These are phyloP conservation scores for Tenualosa thibaudeaui DNA, from an alignment of 2,797 vertebrate species.

Conservation along the genomic window DNA sequence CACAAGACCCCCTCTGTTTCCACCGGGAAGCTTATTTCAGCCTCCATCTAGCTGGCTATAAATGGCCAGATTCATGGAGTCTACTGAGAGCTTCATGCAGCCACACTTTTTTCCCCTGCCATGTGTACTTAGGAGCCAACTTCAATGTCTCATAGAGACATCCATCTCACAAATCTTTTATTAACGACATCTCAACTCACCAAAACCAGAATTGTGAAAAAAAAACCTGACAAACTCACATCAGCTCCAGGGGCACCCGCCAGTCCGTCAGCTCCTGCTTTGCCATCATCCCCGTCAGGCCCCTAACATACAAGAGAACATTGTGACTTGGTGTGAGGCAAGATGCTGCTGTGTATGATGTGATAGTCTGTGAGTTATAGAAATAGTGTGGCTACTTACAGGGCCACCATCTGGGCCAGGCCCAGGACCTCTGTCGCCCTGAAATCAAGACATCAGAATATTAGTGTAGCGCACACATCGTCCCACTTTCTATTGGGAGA, in stretches of 20 bases:
- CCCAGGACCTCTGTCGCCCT: constrained; percentile 74
- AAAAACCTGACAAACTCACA: constrained; percentile 75
- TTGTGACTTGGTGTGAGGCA: background rate
- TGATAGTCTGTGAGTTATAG: background rate
- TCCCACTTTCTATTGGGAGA: background rate
- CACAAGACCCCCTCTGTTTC: constrained; percentile 75
- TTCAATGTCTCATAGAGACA: constrained; percentile 56
- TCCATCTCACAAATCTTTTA: constrained; percentile 46
- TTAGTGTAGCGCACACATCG: background rate
- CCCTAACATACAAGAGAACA: constrained; percentile 70
- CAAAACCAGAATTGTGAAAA: background rate
- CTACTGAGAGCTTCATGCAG: constrained; percentile 34
- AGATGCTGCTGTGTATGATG: background rate
- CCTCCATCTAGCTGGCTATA: constrained; percentile 45
- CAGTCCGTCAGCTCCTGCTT: constrained; percentile 79
- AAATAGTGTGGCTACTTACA: constrained; percentile 59
- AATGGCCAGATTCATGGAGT: constrained; percentile 60
- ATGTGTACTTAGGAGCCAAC: constrained; percentile 47
- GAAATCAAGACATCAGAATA: constrained; percentile 33
- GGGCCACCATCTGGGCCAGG: constrained; percentile 60
- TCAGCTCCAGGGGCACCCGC: constrained; percentile 87
- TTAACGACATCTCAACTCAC: background rate
- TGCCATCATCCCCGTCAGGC: constrained; percentile 81
- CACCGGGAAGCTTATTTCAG: constrained; percentile 57
- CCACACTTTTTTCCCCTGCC: constrained; percentile 17